Evolutionary conservation across 2,888 invertebrate genomes (phyloP), one percentile per base, ranked within the genome.

Genomic region (Lumbricus terrestris): DNA sequence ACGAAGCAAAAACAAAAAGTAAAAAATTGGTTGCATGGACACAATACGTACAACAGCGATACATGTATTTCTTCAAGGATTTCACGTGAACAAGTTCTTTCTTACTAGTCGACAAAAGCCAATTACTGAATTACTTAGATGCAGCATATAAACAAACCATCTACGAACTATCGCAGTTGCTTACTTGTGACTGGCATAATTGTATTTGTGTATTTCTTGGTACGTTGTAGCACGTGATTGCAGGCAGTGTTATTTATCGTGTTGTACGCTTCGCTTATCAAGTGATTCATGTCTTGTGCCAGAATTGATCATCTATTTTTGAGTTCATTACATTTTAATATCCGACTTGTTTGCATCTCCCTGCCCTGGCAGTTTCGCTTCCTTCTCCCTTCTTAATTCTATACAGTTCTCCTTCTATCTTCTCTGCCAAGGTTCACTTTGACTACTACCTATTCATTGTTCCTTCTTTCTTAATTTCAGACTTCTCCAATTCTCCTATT

Each of bases 281-380:
- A 69, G 69, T 69, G 69, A n/a, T 69, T n/a, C n/a, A 69, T 69
- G 69, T 69, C 69, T 69, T 69, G 69, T 69, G 69, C 69, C 69
- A 69, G 4, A 69, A 6, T 69, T 69, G 69, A 69, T 69, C 15
- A 69, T 69, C n/a, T 69, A 23, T 47, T 54, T 69, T 29, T 69
- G n/a, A 20, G n/a, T 69, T 69, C n/a, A n/a, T 69, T 69, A n/a
- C n/a, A 16, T 69, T 69, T 6, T n/a, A 11, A 69, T 69, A n/a
- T 69, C 29, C 6, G 13, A 69, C n/a, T 69, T 69, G n/a, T 29
- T 69, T 69, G 29, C 8, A 69, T 69, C 18, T 47, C 47, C 47
- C 23, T 23, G 20, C 23, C 69, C 69, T 69, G n/a, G n/a, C 69
- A 69, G 11, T 69, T 69, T 69, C 8, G 29, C 29, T 69, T 29